Evolutionary conservation across 2,113 vertebrate genomes (phyloP).

Genomic region (Catharus bicknelli): DNA sequence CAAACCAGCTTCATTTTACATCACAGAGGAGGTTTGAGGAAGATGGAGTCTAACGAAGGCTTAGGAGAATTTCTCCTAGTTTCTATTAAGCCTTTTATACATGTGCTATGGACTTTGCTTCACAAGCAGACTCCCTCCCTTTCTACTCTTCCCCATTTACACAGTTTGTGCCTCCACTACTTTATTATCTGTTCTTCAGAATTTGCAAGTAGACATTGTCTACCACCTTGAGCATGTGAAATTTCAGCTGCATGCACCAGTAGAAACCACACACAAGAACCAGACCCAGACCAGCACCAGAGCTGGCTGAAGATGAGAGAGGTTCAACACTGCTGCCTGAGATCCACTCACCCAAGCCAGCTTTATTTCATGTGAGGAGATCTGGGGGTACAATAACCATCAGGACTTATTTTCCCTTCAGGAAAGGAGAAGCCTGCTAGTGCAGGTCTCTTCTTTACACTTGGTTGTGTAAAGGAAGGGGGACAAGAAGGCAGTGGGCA

Average conservation of each 20-base stretch:
- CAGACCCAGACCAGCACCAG: not conserved
- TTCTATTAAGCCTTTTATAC: not conserved
- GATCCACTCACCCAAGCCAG: rapidly evolving
- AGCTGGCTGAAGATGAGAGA: not conserved
- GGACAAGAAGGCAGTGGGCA: not conserved
- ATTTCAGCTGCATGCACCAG: not conserved
- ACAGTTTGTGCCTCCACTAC: not conserved
- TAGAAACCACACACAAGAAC: not conserved
- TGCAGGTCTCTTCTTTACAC: not conserved
- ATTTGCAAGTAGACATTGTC: not conserved
- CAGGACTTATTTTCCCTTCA: not conserved
- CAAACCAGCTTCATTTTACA: not conserved
- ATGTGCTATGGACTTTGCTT: not conserved
- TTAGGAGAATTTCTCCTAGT: not conserved
- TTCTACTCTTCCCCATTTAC: not conserved
- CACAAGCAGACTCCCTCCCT: not conserved
- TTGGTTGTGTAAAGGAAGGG: not conserved
- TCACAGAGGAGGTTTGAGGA: not conserved
- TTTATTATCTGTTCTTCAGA: not conserved
- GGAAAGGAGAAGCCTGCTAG: not conserved
- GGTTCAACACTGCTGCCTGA: not conserved
- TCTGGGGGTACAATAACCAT: not conserved
- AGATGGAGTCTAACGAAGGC: not conserved
- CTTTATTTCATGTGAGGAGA: not conserved
- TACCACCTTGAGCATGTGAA: not conserved